phyloP scores from a whole-genome alignment of 2,888 invertebrate genomes.

The Tetragonula carbonaria region DNA sequence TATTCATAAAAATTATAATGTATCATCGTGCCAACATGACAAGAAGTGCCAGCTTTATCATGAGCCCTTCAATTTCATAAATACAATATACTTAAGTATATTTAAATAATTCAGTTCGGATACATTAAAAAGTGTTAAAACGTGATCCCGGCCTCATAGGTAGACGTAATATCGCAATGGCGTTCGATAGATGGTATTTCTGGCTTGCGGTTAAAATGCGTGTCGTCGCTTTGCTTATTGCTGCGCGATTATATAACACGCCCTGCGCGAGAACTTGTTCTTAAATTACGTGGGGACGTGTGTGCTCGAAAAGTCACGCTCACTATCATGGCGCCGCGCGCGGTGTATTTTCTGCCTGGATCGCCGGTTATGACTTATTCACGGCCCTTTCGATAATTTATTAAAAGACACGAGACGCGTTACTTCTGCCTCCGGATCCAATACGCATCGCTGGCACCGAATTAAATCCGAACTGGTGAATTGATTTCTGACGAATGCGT shows the following conservation, averaged over 20 bases:
- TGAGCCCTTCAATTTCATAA: neutral
- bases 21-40: too few species aligned
- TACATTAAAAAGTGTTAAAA: neutral
- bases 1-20: neutral
- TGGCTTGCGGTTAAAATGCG: constrained; percentile 7
- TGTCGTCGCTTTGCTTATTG: constrained; percentile 23
- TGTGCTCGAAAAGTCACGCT: constrained; percentile 44
- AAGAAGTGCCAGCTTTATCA: neutral
- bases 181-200: constrained; percentile 8
- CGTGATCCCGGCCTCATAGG: neutral
- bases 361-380: constrained; percentile 40
- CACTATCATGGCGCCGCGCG: constrained; percentile 17
- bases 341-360: constrained; percentile 6
- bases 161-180: constrained; percentile 13
- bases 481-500: constrained; percentile 14
- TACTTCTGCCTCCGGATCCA: neutral
- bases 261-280: constrained; percentile 43
- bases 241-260: constrained; percentile 35
- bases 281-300: constrained; percentile 37
- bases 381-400: constrained; percentile 5
- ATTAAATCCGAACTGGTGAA: constrained; percentile 25
- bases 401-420: constrained; percentile 9
- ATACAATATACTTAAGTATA: neutral
- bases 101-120: neutral
- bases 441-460: constrained; percentile 2